phyloP scores from a whole-genome alignment of 2,113 vertebrate genomes.

The Hyperopisus bebe region DNA sequence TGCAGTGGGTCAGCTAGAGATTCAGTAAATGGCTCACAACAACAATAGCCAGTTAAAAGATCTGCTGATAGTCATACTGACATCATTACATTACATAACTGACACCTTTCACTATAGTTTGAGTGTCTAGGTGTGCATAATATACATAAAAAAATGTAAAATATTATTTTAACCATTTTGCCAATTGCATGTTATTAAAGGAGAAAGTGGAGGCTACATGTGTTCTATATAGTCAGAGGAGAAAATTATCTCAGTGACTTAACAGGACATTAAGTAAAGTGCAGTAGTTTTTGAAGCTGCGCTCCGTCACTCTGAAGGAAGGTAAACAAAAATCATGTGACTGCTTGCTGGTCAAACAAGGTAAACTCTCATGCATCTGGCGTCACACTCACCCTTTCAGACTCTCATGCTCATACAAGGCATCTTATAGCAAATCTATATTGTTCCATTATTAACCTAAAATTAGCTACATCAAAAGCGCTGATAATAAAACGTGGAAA shows the following conservation, averaged over 20 bases:
- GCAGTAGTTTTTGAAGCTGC: not conserved
- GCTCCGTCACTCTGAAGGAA: not conserved
- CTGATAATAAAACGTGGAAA: not conserved
- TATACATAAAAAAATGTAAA: too few relatives aligned
- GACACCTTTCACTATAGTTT: too few relatives aligned
- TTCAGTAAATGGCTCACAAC: too few relatives aligned
- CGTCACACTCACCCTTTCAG: too few relatives aligned
- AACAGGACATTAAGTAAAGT: not conserved
- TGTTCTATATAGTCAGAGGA: not conserved
- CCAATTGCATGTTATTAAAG: not conserved
- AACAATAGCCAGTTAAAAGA: too few relatives aligned
- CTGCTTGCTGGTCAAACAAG: too few relatives aligned
- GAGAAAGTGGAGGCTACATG: not conserved
- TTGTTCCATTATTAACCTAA: too few relatives aligned
- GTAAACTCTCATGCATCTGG: too few relatives aligned
- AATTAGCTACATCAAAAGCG: not conserved
- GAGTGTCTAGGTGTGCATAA: too few relatives aligned
- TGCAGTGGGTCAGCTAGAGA: too few relatives aligned
- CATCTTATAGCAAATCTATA: not conserved
- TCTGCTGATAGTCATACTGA: too few relatives aligned
- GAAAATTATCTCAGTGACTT: not conserved
- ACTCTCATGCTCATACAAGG: not conserved
- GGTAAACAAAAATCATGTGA: not conserved
- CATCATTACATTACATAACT: too few relatives aligned
- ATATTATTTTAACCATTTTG: not conserved